Base-by-base conservation (phyloP, 2,797 vertebrate genomes). In the Diglossa cyanea region DNA sequence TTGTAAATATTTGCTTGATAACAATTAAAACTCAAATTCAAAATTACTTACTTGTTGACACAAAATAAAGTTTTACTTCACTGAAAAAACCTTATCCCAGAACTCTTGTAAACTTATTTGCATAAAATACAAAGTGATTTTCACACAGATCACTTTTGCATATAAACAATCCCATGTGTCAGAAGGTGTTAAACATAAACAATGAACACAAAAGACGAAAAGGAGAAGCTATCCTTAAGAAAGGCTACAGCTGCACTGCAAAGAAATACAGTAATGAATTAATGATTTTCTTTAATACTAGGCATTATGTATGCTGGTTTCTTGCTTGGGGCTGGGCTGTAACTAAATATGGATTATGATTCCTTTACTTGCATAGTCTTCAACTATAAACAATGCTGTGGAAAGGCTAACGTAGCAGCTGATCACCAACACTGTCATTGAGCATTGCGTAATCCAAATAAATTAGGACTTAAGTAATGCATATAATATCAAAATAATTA, bases 201-300 rank as follows among this genome's bases (percentile, higher is more conserved):
- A 63, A 57, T 23, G 35, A 92, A 87, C 21, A 8, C 10, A 35
- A 33, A 57, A 2, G 30, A 81, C 74, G 84, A 48, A 12, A 86
- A 24, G 35, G 10, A 86, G 40, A 81, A 89, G 75, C 26, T 81
- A 86, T 81, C 62, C 85, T 89, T 66, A 95, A 91, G 91, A 94
- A 94, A 94, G 73, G 25, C 28, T 73, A 44, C 37, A 74, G 80
- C 19, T 63, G 19, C 40, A 58, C 31, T 66, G 26, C 25, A 79
- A 92, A 63, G 42, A 9, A 60, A 53, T 5, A 24, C 6, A 62
- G 31, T 20, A 88, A 73, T 63, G 48, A 62, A 42, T 26, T 17
- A 65, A 75, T 48, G 31, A 6, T 42, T 19, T 91, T 25, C 58
- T 66, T n/a, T 54, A 68, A 70, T 33, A 45, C 2, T 15, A 90